Percentiles rank a stretch among this genome's conserved stretches.
These are phyloP conservation scores for Lepilemur ruficaudatus DNA, from an alignment of 2,797 vertebrate species.

Conservation along the genomic window DNA sequence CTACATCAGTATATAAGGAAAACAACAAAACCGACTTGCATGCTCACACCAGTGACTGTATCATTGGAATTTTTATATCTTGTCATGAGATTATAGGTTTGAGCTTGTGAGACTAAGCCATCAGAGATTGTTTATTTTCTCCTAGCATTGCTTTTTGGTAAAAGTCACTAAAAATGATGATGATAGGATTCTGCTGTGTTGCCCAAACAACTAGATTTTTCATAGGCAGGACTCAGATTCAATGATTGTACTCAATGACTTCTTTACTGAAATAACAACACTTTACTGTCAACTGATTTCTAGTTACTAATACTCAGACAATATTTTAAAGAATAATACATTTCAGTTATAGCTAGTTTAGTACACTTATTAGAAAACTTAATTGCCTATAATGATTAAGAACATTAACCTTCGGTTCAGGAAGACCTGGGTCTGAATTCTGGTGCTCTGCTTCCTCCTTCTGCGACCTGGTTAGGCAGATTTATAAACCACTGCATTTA, in stretches of 20 bases:
- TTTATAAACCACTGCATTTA: not conserved
- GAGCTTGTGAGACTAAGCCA: not conserved
- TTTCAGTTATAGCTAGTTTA: conserved; percentile 8
- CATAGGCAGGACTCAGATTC: not conserved
- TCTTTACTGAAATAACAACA: not conserved
- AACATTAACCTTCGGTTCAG: not conserved
- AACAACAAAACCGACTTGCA: not conserved
- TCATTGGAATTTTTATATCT: not conserved
- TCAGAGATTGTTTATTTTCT: not conserved
- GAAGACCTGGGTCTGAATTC: not conserved
- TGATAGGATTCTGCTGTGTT: not conserved
- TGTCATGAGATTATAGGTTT: not conserved
- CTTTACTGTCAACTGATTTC: not conserved
- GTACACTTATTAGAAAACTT: not conserved
- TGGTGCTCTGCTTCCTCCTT: not conserved
- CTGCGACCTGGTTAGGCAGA: not conserved
- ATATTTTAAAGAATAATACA: not conserved
- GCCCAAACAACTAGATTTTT: not conserved
- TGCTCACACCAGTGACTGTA: not conserved
- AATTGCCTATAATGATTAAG: not conserved
- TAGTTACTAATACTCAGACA: not conserved
- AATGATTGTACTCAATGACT: not conserved
- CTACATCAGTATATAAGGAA: not conserved
- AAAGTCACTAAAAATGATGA: not conserved
- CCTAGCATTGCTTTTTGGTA: not conserved